phyloP scores from a whole-genome alignment of 1,140 invertebrate genomes.

The Argopecten irradians region DNA sequence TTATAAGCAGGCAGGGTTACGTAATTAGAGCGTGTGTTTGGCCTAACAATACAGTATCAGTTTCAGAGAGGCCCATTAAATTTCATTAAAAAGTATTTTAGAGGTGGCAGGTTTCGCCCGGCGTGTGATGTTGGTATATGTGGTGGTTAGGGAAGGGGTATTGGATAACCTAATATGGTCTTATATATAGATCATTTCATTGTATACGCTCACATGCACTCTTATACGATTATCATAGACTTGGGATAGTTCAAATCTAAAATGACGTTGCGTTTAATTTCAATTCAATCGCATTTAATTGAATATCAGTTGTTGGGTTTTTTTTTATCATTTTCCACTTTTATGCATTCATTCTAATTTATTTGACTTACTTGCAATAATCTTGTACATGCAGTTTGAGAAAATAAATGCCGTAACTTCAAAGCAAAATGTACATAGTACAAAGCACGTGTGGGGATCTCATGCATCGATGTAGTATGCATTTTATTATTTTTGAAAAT shows the following conservation, averaged over 20 bases:
- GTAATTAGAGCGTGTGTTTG: neutral
- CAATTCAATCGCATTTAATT: neutral
- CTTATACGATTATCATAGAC: neutral
- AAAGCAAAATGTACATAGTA: too few species aligned
- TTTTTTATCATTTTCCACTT: neutral
- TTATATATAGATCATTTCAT: neutral
- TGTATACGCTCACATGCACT: neutral
- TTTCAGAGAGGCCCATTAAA: constrained; percentile 17
- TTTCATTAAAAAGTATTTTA: neutral
- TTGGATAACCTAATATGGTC: neutral
- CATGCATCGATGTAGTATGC: too few species aligned
- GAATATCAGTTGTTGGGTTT: neutral
- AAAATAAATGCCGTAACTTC: too few species aligned
- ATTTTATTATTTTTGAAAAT: too few species aligned
- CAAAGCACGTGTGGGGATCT: too few species aligned
- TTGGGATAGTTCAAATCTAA: too few species aligned
- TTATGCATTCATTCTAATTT: too few species aligned
- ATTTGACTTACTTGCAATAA: too few species aligned
- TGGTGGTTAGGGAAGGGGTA: neutral
- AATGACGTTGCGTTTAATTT: neutral
- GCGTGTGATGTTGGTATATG: neutral
- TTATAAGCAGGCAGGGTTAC: neutral
- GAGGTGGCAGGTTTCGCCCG: neutral
- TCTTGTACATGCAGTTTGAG: too few species aligned
- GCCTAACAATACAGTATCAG: neutral